A percentile compares a stretch with the other conserved stretches of the same genome.
Evolutionary conservation across 2,888 invertebrate species (phyloP).

Genomic region (Drosophila aldrichi): DNA sequence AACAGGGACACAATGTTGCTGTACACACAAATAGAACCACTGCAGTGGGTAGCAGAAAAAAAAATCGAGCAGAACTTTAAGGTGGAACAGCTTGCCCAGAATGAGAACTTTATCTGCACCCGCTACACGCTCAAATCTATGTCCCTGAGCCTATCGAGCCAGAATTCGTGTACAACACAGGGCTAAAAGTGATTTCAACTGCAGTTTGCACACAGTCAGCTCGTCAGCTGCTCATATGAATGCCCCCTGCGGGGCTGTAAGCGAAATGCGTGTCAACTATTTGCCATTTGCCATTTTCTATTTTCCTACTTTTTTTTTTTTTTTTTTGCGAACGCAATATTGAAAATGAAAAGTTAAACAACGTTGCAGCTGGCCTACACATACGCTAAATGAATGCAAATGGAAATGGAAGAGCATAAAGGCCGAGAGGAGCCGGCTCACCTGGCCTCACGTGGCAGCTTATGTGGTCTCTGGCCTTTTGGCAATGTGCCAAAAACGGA

Average conservation of each 20-base stretch:
- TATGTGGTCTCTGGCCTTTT: conserved; percentile 58
- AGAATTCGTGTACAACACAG: conserved; percentile 42
- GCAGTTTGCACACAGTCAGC: conserved; percentile 7
- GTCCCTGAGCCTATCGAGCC: conserved; percentile 40
- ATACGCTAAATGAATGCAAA: conserved; percentile 60
- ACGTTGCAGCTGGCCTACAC: conserved; percentile 24
- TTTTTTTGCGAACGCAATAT: too few species aligned
- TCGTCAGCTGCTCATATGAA: neutral
- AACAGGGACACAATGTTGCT: conserved; percentile 18
- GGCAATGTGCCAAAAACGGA: conserved; percentile 64
- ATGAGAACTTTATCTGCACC: conserved; percentile 20
- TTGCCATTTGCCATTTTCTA: neutral
- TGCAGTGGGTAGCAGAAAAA: neutral
- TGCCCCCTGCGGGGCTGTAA: neutral
- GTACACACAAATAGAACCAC: conserved; percentile 26
- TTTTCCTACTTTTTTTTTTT: conserved; percentile 24
- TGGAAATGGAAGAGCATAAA: conserved; percentile 24
- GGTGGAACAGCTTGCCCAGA: neutral
- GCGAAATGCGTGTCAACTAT: conserved; percentile 14
- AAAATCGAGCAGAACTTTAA: neutral
- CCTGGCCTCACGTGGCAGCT: conserved; percentile 49
- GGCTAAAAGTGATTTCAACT: conserved; percentile 63
- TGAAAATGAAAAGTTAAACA: conserved; percentile 71
- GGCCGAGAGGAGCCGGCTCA: too few species aligned
- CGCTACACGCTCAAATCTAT: conserved; percentile 8